Evolutionary conservation across 2,888 invertebrate genomes (phyloP).

Genomic region (Apamea anceps): DNA sequence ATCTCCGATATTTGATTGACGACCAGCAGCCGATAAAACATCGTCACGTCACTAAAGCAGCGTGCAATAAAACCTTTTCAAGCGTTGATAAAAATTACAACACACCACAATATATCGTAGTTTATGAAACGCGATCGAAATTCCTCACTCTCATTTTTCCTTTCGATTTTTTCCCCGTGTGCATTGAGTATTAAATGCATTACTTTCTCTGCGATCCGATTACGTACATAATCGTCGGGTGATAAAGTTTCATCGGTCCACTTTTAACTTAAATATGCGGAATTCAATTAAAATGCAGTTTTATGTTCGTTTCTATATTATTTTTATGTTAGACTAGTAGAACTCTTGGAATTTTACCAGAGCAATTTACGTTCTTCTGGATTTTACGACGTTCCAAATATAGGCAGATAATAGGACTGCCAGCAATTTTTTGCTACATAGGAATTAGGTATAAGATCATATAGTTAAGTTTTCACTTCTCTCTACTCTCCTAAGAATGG

Average conservation of each 20-base stretch:
- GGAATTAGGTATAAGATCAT: neutral
- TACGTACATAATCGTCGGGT: slow-evolving; percentile 76
- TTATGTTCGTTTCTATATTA: slow-evolving; percentile 32
- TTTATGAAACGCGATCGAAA: slow-evolving; percentile 83
- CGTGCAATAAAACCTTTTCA: slow-evolving; percentile 75
- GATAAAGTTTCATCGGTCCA: slow-evolving; percentile 79
- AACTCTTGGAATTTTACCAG: slow-evolving; percentile 27
- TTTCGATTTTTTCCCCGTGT: slow-evolving; percentile 81
- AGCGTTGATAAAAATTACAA: slow-evolving; percentile 78
- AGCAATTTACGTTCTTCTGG: slow-evolving; percentile 21
- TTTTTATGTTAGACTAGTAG: slow-evolving; percentile 47
- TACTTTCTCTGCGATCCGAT: slow-evolving; percentile 87
- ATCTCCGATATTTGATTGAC: slow-evolving; percentile 66
- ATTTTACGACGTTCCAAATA: slow-evolving; percentile 14
- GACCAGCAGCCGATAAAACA: slow-evolving; percentile 65
- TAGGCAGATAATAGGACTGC: slow-evolving; percentile 5
- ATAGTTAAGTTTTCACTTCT: neutral
- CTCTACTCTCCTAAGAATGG: neutral
- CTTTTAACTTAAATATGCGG: slow-evolving; percentile 73
- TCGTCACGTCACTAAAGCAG: slow-evolving; percentile 69
- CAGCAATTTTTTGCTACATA: neutral
- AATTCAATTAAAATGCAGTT: slow-evolving; percentile 67
- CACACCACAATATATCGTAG: slow-evolving; percentile 70
- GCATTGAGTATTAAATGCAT: slow-evolving; percentile 79
- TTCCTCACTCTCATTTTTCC: slow-evolving; percentile 85